phyloP scores from a whole-genome alignment of 2,888 invertebrate genomes.

The Rotaria macrura region DNA sequence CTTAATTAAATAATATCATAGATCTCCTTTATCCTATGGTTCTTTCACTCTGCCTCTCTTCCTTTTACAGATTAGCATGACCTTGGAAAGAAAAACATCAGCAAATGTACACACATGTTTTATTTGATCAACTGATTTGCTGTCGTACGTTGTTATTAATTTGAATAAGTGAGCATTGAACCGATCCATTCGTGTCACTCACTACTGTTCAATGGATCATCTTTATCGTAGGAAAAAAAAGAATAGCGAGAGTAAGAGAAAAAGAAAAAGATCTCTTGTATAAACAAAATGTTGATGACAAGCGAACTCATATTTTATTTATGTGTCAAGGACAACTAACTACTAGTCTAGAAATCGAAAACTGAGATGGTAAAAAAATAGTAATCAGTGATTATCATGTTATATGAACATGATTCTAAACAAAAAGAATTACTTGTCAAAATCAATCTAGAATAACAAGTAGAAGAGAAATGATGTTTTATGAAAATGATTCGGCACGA shows the following conservation, averaged over 20 bases:
- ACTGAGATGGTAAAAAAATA: not conserved
- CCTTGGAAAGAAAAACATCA: not conserved
- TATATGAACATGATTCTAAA: not conserved
- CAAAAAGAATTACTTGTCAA: not conserved
- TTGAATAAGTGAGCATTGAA: not conserved
- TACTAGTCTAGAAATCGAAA: not conserved
- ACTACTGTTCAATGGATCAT: not conserved
- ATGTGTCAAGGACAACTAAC: not conserved
- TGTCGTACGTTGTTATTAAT: not conserved
- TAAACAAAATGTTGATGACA: not conserved
- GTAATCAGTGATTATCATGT: not conserved
- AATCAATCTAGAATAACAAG: not conserved
- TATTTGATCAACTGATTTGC: not conserved
- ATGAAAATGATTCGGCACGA: not conserved
- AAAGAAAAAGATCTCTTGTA: not conserved
- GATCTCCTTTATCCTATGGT: not conserved
- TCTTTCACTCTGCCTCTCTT: no score
- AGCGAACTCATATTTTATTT: not conserved
- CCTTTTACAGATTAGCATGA: not conserved
- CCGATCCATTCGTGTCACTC: not conserved
- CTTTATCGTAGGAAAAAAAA: not conserved
- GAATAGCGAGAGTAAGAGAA: not conserved
- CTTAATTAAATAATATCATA: not conserved
- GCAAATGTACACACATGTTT: not conserved
- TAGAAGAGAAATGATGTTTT: not conserved